These are phyloP conservation scores for Heliocidaris tuberculata DNA, from an alignment of 35 echinoderm and acorn worm species.

Conservation along the genomic window DNA sequence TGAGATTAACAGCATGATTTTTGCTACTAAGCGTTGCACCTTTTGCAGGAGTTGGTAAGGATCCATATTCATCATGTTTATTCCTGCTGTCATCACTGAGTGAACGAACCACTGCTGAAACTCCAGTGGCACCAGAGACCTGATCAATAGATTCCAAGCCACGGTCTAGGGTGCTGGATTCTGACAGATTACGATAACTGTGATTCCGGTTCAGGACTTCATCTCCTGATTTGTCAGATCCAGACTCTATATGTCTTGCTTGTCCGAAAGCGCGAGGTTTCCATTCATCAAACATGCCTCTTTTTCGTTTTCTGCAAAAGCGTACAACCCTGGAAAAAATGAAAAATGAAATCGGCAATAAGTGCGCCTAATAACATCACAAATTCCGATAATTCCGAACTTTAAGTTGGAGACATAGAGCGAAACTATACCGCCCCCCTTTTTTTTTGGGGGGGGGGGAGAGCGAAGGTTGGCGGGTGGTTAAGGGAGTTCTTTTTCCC, in stretches of 20 bases:
- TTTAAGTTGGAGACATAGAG: too few relatives aligned
- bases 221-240: not conserved
- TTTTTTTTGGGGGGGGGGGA: too few relatives aligned
- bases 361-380: too few relatives aligned
- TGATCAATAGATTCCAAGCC: not conserved
- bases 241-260: not conserved
- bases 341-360: not conserved
- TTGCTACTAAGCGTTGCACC: not conserved
- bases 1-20: not conserved
- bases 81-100: too few relatives aligned
- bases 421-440: too few relatives aligned
- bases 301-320: not conserved
- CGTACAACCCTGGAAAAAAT: not conserved
- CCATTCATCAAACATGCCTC: conserved; percentile 8
- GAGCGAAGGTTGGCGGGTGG: too few relatives aligned
- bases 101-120: too few relatives aligned
- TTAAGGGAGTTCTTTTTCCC: too few relatives aligned
- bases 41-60: not conserved
- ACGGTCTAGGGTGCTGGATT: not conserved
- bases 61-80: too few relatives aligned
- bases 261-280: not conserved
- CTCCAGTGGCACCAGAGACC: not conserved
- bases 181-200: not conserved
- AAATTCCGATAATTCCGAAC: too few relatives aligned
- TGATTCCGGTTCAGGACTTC: not conserved